phyloP scores from a whole-genome alignment of 2,113 vertebrate genomes.

The Caracal caracal region DNA sequence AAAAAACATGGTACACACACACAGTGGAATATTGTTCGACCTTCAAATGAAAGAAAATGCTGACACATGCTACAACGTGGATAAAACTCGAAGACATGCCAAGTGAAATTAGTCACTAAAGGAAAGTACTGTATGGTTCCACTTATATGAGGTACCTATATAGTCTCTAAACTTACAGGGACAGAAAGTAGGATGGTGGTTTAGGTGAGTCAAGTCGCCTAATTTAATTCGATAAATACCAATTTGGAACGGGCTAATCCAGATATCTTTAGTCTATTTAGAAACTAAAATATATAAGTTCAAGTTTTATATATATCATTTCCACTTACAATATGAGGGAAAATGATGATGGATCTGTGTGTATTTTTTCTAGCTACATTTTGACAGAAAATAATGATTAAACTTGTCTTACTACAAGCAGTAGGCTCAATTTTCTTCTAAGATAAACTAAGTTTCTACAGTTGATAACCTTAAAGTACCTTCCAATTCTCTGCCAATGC shows the following conservation, averaged over 20 bases:
- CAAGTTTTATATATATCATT: background rate
- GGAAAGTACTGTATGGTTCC: background rate
- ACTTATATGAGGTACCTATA: background rate
- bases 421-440: background rate
- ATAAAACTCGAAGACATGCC: background rate
- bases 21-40: background rate
- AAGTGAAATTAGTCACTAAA: constrained; percentile 23
- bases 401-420: background rate
- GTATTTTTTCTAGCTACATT: background rate
- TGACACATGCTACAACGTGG: background rate
- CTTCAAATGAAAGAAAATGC: background rate
- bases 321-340: background rate
- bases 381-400: background rate
- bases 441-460: background rate
- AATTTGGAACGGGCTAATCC: background rate
- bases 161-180: background rate
- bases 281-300: constrained; percentile 1
- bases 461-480: constrained; percentile 71
- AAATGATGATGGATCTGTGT: background rate
- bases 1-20: background rate
- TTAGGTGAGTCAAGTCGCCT: background rate
- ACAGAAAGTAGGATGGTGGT: background rate
- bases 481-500: constrained; percentile 84
- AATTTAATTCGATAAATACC: background rate
- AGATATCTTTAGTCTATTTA: background rate